Percentiles rank a stretch among this genome's conserved stretches.
Conservation (phyloP, 2,797 vertebrate genomes). For the Philypnodon macrostomus region DNA sequence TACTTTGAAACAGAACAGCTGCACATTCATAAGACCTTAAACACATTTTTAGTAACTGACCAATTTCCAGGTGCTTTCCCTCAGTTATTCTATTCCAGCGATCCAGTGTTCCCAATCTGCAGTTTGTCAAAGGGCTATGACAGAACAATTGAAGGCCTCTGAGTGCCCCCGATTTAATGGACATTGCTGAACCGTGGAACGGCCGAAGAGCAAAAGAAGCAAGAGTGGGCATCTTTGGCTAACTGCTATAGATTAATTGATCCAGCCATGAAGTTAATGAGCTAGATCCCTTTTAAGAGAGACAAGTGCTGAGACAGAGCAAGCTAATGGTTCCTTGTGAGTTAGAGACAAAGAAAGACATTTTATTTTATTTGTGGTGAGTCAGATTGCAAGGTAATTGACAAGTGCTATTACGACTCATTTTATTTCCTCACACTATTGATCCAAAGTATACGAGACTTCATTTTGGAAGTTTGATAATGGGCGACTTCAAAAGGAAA, state of each 20-base stretch:
- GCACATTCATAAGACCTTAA: conserved; percentile 1
- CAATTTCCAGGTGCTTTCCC: neutral
- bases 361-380: conserved; percentile 51
- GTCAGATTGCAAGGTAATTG: conserved; percentile 53
- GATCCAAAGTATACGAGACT: conserved; percentile 19
- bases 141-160: conserved; percentile 5
- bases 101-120: conserved; percentile 9
- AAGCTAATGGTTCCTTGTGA: conserved; percentile 65
- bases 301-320: conserved; percentile 68
- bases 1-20: neutral
- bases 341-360: conserved; percentile 42
- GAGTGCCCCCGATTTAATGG: conserved; percentile 31
- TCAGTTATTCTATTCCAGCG: neutral
- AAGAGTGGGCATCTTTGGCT: conserved; percentile 66
- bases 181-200: conserved; percentile 26
- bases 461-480: neutral
- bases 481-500: no score
- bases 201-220: conserved; percentile 47
- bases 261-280: conserved; percentile 77
- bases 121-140: conserved; percentile 20
- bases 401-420: conserved; percentile 43
- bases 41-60: conserved; percentile 1
- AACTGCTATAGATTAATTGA: conserved; percentile 80
- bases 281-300: conserved; percentile 71
- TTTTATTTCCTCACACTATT: conserved; percentile 41